These are phyloP conservation scores for Ischnura elegans DNA, from an alignment of 2,888 invertebrate genomes.

Conservation along the genomic window DNA sequence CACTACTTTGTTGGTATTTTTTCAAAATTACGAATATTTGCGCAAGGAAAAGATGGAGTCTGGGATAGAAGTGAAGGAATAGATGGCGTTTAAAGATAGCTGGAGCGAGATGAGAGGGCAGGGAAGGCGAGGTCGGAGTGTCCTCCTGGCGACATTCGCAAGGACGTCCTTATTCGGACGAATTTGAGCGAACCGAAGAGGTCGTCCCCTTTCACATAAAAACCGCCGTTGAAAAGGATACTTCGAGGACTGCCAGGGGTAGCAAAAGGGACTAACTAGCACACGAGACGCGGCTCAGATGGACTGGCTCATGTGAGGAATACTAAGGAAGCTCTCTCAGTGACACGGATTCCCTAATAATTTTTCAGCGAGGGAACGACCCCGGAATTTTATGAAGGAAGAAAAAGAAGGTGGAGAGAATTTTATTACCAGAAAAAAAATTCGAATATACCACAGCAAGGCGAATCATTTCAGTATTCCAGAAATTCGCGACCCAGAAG, in stretches of 20 bases:
- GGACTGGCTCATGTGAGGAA: constrained; percentile 2
- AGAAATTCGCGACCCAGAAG: too few relatives aligned
- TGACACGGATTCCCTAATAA: neutral
- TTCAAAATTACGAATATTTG: too few relatives aligned
- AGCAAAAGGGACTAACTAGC: neutral
- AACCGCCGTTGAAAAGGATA: neutral
- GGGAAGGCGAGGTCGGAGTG: neutral
- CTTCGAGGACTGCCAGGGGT: neutral
- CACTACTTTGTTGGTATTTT: too few relatives aligned
- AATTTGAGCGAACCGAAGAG: neutral
- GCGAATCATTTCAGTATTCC: too few relatives aligned
- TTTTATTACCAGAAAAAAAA: too few relatives aligned
- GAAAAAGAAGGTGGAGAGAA: too few relatives aligned
- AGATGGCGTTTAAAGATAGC: neutral
- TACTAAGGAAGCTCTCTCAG: neutral
- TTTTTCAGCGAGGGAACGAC: neutral
- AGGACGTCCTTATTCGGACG: constrained; percentile 31
- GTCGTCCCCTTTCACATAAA: constrained; percentile 29
- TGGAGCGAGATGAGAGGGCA: neutral
- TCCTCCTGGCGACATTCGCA: neutral
- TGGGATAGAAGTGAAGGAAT: too few relatives aligned
- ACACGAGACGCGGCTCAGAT: constrained; percentile 9
- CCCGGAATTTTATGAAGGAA: neutral
- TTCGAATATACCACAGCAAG: too few relatives aligned
- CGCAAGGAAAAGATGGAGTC: too few relatives aligned